Base-by-base conservation (phyloP, 1,140 invertebrate species). In the Caenorhabditis briggsae region DNA sequence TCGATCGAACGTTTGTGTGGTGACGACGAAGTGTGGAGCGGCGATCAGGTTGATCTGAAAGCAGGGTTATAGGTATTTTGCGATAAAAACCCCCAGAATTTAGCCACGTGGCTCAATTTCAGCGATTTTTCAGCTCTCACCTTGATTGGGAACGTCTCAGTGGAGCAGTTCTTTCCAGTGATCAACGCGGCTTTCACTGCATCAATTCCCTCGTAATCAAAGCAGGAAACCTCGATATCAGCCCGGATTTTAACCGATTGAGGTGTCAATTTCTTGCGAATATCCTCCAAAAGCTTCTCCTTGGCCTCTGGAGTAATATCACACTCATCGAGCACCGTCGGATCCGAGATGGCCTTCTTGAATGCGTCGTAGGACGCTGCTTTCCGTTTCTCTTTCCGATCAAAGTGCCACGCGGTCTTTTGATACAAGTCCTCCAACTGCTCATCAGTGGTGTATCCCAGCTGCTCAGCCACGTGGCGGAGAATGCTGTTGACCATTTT, bases 351-450 rank as follows among this genome's bases (percentile, higher is more conserved):
- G 90, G 97, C 96, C 93, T 98, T 96, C 93, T 99, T 99, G 92
- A 99, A 99, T 89, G 96, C 96, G 93, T 99, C 98, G 93, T 98
- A 99, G 65, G 97, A 96, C 56, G 96, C 96, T 25, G 95, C 95
- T 92, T 97, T 96, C 92, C 97, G 98, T 92, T 97, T 98, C 91
- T 96, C 96, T 93, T 99, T 99, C 90, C 96, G 96, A 93, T 99
- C 98, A 94, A 99, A 99, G 92, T 95, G 94, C 98, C 98, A 99
- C 1, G 98, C 98, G n/a, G 98, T 99, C 91, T 97, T 97, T 89
- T 96, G 95, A 93, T 99, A 99, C 0, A 99, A 93, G 87, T 98
- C 96, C 91, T 99, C 97, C 55, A 99, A 93, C 92, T 99, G 95
- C 89, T 96, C 95, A 92, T 98, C 96, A 85, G 93, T 95, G 90